Base-by-base conservation (phyloP, 2,888 invertebrate genomes). In the Palloptera scutellata region DNA sequence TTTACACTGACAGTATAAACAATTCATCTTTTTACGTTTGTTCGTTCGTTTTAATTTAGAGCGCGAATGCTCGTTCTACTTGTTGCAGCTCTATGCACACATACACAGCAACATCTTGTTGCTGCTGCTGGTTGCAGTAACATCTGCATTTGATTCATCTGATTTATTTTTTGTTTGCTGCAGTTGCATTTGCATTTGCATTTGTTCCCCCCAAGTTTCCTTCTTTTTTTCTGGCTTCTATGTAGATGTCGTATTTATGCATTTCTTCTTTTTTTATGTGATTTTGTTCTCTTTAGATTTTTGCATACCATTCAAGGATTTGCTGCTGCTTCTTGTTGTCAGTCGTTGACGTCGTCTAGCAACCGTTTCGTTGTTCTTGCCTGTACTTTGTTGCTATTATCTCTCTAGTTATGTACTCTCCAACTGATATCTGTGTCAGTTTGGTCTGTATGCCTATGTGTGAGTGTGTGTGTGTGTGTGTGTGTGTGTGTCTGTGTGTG, bases 391-490 rank as follows among this genome's bases (percentile, higher is more conserved):
- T 58, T 42, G 41, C 15, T 20, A 15, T 19, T 19, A 54, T 17
- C 15, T 41, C 1, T 41, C 1, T 58, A n/a, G 15, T 58, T 58
- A 15, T 58, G 41, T 41, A 58, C 15, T 15, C 40, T 41, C n/a
- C 15, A 10, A 41, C 57, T n/a, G 13, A n/a, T 40, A 40, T 40
- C 15, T 40, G 30, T 40, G 41, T 58, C n/a, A 15, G 11, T 54
- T 19, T 54, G 15, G 41, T 66, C 30, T 57, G 57, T n/a, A 30
- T 61, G 61, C 61, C 54, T 17, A 42, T 55, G 59, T 66, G 48
- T 70, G 40, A 61, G 53, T 54, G 13, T 48, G 61, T 54, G 45
- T 9, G 45, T 54, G 57, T 60, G 40, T 66, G 55, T 64, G 52
- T 30, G 43, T 64, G n/a, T 58, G 58, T 64, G 42, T 48, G n/a